phyloP scores from a whole-genome alignment of 1,140 invertebrate species.

The Chironomus striatipennis region DNA sequence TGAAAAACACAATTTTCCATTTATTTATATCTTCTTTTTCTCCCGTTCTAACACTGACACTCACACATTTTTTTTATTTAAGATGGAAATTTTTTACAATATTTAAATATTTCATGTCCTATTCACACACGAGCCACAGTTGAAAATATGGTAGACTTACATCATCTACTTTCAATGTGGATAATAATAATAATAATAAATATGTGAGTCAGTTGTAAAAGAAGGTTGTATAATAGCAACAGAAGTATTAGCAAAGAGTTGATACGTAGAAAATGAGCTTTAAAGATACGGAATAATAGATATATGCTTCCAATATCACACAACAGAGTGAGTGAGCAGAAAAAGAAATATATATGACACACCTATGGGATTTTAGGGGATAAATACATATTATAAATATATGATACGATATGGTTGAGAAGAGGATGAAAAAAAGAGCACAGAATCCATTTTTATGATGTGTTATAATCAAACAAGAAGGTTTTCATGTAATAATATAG shows the following conservation, averaged over 20 bases:
- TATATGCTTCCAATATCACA: too few relatives aligned
- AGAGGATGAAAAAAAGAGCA: not conserved
- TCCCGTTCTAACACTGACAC: not conserved
- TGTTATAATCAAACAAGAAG: conserved; percentile 17
- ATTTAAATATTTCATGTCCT: conserved; percentile 24
- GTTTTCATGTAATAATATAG: not conserved
- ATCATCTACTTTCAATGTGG: too few relatives aligned
- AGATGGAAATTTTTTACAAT: not conserved
- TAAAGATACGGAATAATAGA: conserved; percentile 17
- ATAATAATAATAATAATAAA: too few relatives aligned
- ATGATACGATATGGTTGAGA: not conserved
- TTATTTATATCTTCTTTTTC: conserved; percentile 3
- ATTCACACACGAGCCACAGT: not conserved
- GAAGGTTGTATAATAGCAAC: too few relatives aligned
- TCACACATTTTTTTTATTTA: not conserved
- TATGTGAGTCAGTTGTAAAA: too few relatives aligned
- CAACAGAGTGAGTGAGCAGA: not conserved
- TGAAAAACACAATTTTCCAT: not conserved
- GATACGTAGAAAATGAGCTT: conserved; percentile 6
- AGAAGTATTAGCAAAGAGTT: not conserved
- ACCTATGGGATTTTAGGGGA: conserved; percentile 18
- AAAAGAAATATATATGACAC: not conserved
- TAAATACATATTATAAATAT: conserved; percentile 16
- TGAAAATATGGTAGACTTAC: not conserved
- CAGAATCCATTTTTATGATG: conserved; percentile 23